Evolutionary conservation across 2,797 vertebrate genomes (phyloP).

Genomic region (Dallia pectoralis): DNA sequence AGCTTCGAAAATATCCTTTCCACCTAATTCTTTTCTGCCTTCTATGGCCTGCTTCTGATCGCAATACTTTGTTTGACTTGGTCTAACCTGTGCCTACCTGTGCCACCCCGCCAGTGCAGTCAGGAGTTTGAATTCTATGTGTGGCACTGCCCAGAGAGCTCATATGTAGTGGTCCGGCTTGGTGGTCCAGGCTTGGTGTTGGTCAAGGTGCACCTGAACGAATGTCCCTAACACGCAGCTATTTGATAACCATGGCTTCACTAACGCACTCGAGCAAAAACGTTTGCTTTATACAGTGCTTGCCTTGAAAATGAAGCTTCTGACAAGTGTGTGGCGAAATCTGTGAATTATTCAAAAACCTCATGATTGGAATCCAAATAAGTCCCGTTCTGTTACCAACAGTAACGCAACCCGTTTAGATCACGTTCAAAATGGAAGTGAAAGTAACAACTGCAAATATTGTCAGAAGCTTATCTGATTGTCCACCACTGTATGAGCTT

Average conservation of each 20-base stretch:
- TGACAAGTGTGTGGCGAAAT: background rate
- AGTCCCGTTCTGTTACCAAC: too few relatives aligned
- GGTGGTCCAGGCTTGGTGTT: too few relatives aligned
- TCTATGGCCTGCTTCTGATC: background rate
- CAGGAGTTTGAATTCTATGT: too few relatives aligned
- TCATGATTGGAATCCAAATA: too few relatives aligned
- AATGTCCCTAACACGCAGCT: background rate
- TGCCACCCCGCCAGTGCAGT: too few relatives aligned
- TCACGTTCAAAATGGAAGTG: too few relatives aligned
- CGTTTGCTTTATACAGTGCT: background rate
- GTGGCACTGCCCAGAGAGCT: too few relatives aligned
- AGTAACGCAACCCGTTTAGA: too few relatives aligned
- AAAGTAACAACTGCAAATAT: background rate
- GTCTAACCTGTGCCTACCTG: too few relatives aligned
- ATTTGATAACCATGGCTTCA: background rate
- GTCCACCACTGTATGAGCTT: background rate
- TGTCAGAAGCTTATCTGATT: background rate
- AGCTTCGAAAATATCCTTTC: background rate
- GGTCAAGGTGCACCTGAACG: background rate
- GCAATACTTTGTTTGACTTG: too few relatives aligned
- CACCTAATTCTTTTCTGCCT: background rate
- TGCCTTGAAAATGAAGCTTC: background rate
- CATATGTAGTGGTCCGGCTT: too few relatives aligned
- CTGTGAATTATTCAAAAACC: too few relatives aligned
- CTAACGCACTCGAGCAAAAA: background rate